Percentiles rank a stretch among this genome's conserved stretches.
Conservation (phyloP, 2,113 vertebrate genomes). For the Irena cyanogastra region DNA sequence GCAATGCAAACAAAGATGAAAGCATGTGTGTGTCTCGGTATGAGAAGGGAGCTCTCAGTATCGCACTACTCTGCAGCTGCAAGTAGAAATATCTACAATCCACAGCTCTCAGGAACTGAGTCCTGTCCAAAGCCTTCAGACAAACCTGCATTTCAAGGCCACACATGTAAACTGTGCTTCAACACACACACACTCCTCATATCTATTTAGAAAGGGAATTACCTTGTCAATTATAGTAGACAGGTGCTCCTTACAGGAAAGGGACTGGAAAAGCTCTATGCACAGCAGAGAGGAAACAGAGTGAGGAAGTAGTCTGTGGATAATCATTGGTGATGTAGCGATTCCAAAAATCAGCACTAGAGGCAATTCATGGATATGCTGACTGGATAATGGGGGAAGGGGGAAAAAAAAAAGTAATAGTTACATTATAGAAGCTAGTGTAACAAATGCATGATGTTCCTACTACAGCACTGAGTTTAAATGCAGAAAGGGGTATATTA, state of each 20-base stretch:
- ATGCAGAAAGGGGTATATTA: background rate
- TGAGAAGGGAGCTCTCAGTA: background rate
- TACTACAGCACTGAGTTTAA: background rate
- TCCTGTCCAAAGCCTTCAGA: background rate
- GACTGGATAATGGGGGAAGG: slow-evolving; percentile 68
- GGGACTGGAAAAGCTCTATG: slow-evolving; percentile 93
- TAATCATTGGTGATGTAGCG: slow-evolving; percentile 90
- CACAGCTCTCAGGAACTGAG: background rate
- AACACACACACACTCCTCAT: background rate
- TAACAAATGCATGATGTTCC: background rate
- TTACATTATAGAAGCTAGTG: background rate
- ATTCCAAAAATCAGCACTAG: slow-evolving; percentile 92
- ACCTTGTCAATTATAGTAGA: slow-evolving; percentile 92
- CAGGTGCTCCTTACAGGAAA: slow-evolving; percentile 91
- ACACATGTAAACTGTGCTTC: background rate
- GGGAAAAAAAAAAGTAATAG: background rate
- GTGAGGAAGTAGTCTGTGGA: slow-evolving; percentile 90
- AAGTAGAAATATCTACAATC: background rate
- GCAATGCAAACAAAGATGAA: background rate
- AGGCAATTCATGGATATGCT: slow-evolving; percentile 84
- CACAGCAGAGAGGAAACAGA: slow-evolving; percentile 92
- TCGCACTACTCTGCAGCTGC: background rate
- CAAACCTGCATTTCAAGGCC: background rate
- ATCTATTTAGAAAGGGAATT: slow-evolving; percentile 13
- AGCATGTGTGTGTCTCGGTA: background rate